phyloP scores from a whole-genome alignment of 1,140 invertebrate genomes.

The Theocolax elegans region DNA sequence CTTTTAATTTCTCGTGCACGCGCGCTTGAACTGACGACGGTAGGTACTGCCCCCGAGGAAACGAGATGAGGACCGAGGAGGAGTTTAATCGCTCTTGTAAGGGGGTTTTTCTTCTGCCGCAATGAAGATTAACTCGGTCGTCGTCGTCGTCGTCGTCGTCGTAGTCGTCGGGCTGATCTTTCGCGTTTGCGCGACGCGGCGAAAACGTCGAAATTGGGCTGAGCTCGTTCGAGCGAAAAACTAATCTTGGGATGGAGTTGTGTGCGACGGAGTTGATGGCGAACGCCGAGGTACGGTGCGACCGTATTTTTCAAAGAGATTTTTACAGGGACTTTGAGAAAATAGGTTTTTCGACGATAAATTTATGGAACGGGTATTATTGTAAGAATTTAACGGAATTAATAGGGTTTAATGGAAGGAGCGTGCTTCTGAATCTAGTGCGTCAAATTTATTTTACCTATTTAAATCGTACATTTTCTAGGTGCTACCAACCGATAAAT shows the following conservation, averaged over 20 bases:
- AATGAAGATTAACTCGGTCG: slow-evolving; percentile 34
- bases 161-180: slow-evolving; percentile 6
- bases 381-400: too few species aligned
- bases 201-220: slow-evolving; percentile 28
- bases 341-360: not conserved
- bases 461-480: too few species aligned
- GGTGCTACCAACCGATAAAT: too few species aligned
- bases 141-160: not conserved
- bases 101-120: slow-evolving; percentile 23
- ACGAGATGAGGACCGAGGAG: not conserved
- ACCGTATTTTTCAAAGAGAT: slow-evolving; percentile 10
- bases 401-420: too few species aligned
- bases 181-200: not conserved
- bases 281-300: not conserved
- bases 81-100: slow-evolving; percentile 29
- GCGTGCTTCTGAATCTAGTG: too few species aligned
- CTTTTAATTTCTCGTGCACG: slow-evolving; percentile 4
- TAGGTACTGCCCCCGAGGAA: not conserved
- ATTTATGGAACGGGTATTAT: too few species aligned
- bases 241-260: slow-evolving; percentile 22
- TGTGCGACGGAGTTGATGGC: not conserved
- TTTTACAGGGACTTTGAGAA: not conserved
- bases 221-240: slow-evolving; percentile 34
- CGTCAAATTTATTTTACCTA: too few species aligned
- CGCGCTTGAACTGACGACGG: not conserved